A percentile compares a stretch with the other conserved stretches of the same genome.
These are phyloP conservation scores for Polyodon spathula DNA, from an alignment of 2,113 vertebrate genomes.

Conservation along the genomic window DNA sequence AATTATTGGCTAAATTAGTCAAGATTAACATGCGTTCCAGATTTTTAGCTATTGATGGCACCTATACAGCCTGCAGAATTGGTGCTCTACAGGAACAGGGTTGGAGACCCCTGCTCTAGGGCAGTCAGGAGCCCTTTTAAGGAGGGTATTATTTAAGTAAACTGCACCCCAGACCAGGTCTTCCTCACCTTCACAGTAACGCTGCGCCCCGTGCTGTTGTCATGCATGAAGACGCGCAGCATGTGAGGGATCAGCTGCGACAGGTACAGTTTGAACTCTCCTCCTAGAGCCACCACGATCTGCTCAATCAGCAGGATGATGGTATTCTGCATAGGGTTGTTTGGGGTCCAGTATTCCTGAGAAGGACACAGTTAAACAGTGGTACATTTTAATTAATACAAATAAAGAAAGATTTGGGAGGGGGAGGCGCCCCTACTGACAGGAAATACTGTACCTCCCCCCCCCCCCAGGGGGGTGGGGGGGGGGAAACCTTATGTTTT, in stretches of 20 bases:
- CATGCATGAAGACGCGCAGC: conserved; percentile 96
- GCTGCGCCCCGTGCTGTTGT: conserved; percentile 79
- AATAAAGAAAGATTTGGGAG: too few relatives aligned
- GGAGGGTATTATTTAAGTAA: neutral
- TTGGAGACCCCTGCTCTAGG: too few relatives aligned
- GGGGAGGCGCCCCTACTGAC: too few relatives aligned
- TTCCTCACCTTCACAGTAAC: conserved; percentile 87
- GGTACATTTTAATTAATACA: too few relatives aligned
- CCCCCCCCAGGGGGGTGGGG: neutral
- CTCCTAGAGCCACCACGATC: conserved; percentile 90
- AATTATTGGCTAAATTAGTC: too few relatives aligned
- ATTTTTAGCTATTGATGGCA: too few relatives aligned
- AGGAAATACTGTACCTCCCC: too few relatives aligned
- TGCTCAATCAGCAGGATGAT: conserved; percentile 96
- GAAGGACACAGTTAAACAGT: too few relatives aligned
- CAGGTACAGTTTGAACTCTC: conserved; percentile 94
- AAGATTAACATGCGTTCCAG: too few relatives aligned
- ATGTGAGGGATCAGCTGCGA: conserved; percentile 97
- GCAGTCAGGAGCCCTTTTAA: neutral
- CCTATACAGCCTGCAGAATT: too few relatives aligned
- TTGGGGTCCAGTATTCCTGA: conserved; percentile 97
- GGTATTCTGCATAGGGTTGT: conserved; percentile 97
- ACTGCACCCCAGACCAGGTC: too few relatives aligned
- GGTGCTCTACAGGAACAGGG: too few relatives aligned
- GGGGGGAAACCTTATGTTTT: conserved; percentile 18